Evolutionary conservation across 2,888 invertebrate species (phyloP).

Genomic region (Spisula subtruncata): DNA sequence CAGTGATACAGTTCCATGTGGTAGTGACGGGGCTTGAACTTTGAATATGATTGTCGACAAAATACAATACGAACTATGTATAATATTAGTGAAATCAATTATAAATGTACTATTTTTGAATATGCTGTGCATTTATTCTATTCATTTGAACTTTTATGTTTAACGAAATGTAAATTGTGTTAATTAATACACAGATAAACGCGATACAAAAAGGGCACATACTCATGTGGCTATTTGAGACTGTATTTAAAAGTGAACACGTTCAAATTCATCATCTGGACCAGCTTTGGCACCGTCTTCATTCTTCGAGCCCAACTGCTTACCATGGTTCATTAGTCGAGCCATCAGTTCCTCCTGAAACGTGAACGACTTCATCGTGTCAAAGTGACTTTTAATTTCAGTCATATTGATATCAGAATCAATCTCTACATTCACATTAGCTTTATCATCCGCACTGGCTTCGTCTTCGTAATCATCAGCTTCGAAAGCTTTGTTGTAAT

Average conservation of each 20-base stretch:
- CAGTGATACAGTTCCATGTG: too few relatives aligned
- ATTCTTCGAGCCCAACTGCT: neutral
- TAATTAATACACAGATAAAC: too few relatives aligned
- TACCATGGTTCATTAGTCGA: neutral
- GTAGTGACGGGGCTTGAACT: too few relatives aligned
- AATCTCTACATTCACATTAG: neutral
- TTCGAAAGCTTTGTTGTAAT: slow-evolving; percentile 41
- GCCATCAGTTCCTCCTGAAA: slow-evolving; percentile 12
- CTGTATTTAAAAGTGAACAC: neutral
- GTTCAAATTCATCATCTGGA: neutral
- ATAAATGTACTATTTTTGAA: too few relatives aligned
- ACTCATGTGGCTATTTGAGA: neutral
- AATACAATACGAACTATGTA: too few relatives aligned
- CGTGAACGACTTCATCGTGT: neutral
- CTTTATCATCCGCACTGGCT: neutral
- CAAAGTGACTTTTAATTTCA: slow-evolving; percentile 25
- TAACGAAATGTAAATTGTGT: too few relatives aligned
- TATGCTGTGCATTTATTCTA: too few relatives aligned
- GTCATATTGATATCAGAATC: neutral
- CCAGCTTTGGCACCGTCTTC: neutral
- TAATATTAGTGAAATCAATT: too few relatives aligned
- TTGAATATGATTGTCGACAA: too few relatives aligned
- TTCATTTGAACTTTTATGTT: too few relatives aligned
- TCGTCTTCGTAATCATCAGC: slow-evolving; percentile 37
- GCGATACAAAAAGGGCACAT: too few relatives aligned